Evolutionary conservation across 2,888 invertebrate genomes (phyloP).

Genomic region (Agrotis exclamationis): DNA sequence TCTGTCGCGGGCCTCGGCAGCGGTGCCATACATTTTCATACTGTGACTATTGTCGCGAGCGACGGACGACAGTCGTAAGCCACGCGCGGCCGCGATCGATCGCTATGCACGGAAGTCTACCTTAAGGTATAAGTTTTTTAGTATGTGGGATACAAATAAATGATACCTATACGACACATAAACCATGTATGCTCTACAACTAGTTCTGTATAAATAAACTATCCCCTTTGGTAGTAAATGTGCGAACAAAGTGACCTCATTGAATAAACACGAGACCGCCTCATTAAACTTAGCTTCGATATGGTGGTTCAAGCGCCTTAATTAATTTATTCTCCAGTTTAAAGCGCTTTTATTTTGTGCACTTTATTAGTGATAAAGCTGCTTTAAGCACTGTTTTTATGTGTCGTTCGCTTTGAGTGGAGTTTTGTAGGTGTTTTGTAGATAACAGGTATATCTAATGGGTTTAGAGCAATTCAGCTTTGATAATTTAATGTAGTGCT

Average conservation of each 20-base stretch:
- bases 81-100: no score
- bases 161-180: no score
- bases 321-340: constrained; percentile 48
- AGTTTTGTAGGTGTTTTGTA: neutral
- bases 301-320: constrained; percentile 31
- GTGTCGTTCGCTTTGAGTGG: neutral
- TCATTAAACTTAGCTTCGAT: constrained; percentile 41
- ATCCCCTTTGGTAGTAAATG: neutral
- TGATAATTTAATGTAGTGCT: neutral
- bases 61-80: no score
- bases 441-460: neutral
- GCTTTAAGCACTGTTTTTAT: constrained; percentile 26
- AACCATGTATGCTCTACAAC: neutral
- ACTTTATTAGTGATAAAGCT: constrained; percentile 10
- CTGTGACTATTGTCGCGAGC: no score
- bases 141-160: no score
- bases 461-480: neutral
- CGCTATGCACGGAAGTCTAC: no score
- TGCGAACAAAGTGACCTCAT: constrained; percentile 34
- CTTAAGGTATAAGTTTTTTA: no score
- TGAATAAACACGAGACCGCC: constrained; percentile 29
- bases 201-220: constrained; percentile 15
- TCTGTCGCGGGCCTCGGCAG: no score
- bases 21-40: no score
- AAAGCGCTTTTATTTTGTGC: constrained; percentile 17